Base-by-base conservation (phyloP, 2,888 invertebrate genomes). In the Trilocha varians region DNA sequence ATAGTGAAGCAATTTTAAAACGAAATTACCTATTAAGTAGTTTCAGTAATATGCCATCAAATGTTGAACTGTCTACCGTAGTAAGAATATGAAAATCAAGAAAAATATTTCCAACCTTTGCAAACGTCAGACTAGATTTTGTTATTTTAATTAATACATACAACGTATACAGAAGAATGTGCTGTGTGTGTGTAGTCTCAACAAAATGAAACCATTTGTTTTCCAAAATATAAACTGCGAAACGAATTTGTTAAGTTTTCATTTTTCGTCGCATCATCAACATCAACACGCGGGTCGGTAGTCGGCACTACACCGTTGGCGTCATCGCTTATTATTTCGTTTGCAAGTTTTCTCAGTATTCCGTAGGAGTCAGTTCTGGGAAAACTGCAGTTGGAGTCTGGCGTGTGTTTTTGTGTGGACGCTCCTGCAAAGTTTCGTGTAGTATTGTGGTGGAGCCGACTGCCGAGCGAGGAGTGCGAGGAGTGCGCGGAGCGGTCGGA, bases 401-500 rank as follows among this genome's bases (percentile, higher is more conserved):
- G 44, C 36, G 39, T 47, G 49, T 56, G n/a, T 52, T 61, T 64
- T 66, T 62, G 52, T 61, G 44, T 48, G 42, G 48, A 50, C 53
- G 56, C 47, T 48, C 55, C 50, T 76, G 77, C 70, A 76, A 76
- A 76, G 65, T 66, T 66, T 66, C 48, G 56, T 59, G 25, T 25
- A 11, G 25, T 9, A 25, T 57, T 56, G 60, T 60, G 51, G 59
- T 60, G 51, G 59, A 40, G 42, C 45, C 45, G 43, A 49, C 40
- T 43, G 55, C 56, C 53, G 45, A 49, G 42, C 50, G 42, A 45
- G 50, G 55, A 57, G 49, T 45, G 53, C 47, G 34, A 5, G 35
- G 18, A 43, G 17, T 18, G 41, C 37, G 40, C 40, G 42, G 46
- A 44, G 48, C 39, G n/a, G 37, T 15, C 18, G 42, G 44, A 46